Percentiles rank a stretch among this genome's conserved stretches.
Evolutionary conservation across 2,888 invertebrate genomes (phyloP).

Genomic region (Heliothis peltigera): DNA sequence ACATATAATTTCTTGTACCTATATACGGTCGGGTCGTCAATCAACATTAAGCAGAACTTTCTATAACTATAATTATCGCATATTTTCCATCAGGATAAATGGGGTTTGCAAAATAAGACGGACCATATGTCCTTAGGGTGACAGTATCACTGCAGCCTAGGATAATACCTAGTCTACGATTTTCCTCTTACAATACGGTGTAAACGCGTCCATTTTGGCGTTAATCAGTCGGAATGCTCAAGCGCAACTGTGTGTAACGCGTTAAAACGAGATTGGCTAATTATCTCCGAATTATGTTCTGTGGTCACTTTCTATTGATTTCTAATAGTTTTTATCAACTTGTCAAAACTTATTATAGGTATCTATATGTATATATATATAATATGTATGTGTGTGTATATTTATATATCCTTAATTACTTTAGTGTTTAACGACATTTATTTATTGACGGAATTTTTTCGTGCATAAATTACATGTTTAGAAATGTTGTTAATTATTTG

Average conservation of each 20-base stretch:
- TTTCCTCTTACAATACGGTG: conserved; percentile 35
- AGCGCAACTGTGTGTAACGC: conserved; percentile 62
- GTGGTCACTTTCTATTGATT: conserved; percentile 68
- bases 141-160: too few relatives aligned
- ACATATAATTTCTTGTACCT: too few relatives aligned
- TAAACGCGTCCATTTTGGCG: conserved; percentile 42
- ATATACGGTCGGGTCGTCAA: too few relatives aligned
- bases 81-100: too few relatives aligned
- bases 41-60: too few relatives aligned
- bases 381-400: too few relatives aligned
- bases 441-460: neutral
- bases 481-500: conserved; percentile 3
- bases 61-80: too few relatives aligned
- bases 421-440: neutral
- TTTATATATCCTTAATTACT: conserved; percentile 23
- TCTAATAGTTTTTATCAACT: conserved; percentile 56
- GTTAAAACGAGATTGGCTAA: conserved; percentile 71
- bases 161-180: neutral
- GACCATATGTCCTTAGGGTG: too few relatives aligned
- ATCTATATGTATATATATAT: too few relatives aligned
- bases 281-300: conserved; percentile 71
- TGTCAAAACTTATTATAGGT: conserved; percentile 22
- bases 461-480: neutral
- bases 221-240: conserved; percentile 64
- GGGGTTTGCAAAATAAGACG: too few relatives aligned